Conservation (phyloP, 2,888 invertebrate species). For the Melanotus villosus region DNA sequence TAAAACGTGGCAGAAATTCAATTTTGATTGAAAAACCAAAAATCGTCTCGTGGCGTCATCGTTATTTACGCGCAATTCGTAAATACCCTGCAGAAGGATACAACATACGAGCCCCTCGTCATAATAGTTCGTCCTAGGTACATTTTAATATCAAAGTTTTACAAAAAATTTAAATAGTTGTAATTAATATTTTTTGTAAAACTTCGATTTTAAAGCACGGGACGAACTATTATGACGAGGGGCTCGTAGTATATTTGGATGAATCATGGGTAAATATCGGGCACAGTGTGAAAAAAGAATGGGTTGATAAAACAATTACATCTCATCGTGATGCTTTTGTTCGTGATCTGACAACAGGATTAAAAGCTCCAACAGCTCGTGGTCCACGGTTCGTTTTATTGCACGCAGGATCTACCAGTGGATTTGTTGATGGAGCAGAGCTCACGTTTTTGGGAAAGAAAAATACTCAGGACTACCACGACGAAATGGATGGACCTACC, state of each 20-base stretch:
- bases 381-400: background rate
- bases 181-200: too few relatives aligned
- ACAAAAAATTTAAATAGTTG: too few relatives aligned
- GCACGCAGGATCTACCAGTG: conserved; percentile 1
- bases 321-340: conserved; percentile 13
- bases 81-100: background rate
- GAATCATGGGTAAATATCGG: conserved; percentile 14
- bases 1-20: background rate
- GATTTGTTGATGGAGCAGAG: background rate
- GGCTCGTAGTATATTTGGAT: background rate
- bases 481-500: conserved; percentile 2
- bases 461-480: background rate
- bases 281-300: conserved; percentile 13
- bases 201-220: too few relatives aligned
- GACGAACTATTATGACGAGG: too few relatives aligned
- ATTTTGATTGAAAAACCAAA: background rate
- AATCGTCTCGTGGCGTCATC: background rate
- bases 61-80: background rate
- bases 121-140: too few relatives aligned
- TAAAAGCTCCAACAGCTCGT: conserved; percentile 10
- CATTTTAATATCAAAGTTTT: too few relatives aligned
- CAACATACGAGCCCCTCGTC: too few relatives aligned
- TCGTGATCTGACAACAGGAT: conserved; percentile 7
- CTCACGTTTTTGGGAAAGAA: conserved; percentile 11
- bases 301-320: background rate